Evolutionary conservation across 37 sponge, comb jelly and placozoan species (phyloP).

Genomic region (Haliclona indistincta): DNA sequence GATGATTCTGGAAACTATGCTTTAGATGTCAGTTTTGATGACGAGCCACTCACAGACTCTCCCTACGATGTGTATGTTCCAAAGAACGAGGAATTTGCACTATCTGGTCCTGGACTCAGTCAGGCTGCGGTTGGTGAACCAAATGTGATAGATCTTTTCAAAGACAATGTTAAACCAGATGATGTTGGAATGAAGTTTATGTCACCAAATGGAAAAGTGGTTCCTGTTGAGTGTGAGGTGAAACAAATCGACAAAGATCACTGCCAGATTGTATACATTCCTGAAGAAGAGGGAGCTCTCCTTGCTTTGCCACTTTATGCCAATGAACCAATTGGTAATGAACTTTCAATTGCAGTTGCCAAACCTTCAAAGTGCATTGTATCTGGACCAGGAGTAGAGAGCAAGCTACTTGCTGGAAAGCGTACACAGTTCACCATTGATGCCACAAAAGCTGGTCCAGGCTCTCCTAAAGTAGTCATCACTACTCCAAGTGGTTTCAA

Average conservation of each 20-base stretch:
- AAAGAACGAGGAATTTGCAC: conserved; percentile 39
- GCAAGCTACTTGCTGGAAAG: conserved; percentile 46
- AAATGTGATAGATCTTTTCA: conserved; percentile 43
- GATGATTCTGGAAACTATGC: conserved; percentile 61
- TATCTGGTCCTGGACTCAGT: conserved; percentile 72
- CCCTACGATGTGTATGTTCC: conserved; percentile 70
- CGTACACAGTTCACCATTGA: conserved; percentile 82
- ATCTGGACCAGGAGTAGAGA: conserved; percentile 87
- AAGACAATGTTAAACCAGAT: conserved; percentile 74
- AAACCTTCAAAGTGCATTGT: conserved; percentile 77
- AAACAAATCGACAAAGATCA: conserved; percentile 41
- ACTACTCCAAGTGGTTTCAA: conserved; percentile 19
- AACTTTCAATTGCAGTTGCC: conserved; percentile 12
- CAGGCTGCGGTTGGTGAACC: conserved; percentile 45
- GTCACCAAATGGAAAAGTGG: background rate
- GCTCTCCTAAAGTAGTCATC: conserved; percentile 48
- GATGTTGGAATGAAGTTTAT: conserved; percentile 23
- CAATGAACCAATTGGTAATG: conserved; percentile 29
- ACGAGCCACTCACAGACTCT: conserved; percentile 69
- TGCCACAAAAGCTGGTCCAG: conserved; percentile 81
- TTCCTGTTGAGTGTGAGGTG: conserved; percentile 37
- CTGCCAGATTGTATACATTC: conserved; percentile 67
- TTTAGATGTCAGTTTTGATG: conserved; percentile 74
- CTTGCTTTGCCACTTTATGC: conserved; percentile 4
- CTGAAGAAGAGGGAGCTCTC: conserved; percentile 52